Conservation (phyloP, 2,797 vertebrate genomes). For the Amblyopsis hoosieri region DNA sequence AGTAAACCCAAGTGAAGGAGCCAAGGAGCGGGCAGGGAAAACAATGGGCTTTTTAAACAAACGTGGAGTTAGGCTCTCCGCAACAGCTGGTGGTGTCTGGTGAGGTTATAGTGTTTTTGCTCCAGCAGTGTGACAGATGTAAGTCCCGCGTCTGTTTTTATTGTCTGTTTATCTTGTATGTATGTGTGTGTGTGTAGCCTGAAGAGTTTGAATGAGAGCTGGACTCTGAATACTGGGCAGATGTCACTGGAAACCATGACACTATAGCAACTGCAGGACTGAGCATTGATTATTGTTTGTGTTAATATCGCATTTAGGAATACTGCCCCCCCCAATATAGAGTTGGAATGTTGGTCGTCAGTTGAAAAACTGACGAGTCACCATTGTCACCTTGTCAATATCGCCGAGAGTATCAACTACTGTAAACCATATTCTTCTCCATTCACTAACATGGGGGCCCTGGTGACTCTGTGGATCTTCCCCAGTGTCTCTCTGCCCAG, state of each 20-base stretch:
- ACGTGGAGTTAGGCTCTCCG: slow-evolving; percentile 43
- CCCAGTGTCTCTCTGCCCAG: slow-evolving; percentile 40
- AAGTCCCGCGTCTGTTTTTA: slow-evolving; percentile 55
- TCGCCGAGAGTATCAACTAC: too few relatives aligned
- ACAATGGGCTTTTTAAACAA: slow-evolving; percentile 59
- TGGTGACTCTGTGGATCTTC: not conserved
- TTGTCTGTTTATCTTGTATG: slow-evolving; percentile 32
- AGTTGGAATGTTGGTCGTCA: too few relatives aligned
- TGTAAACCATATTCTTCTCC: too few relatives aligned
- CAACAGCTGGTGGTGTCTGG: slow-evolving; percentile 60
- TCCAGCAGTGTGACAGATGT: slow-evolving; percentile 75
- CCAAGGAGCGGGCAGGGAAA: slow-evolving; percentile 48
- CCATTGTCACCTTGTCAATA: too few relatives aligned
- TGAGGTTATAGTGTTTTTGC: slow-evolving; percentile 64
- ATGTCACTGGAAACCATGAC: slow-evolving; percentile 30
- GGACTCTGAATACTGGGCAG: slow-evolving; percentile 43
- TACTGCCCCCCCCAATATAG: slow-evolving; percentile 6
- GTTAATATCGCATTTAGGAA: too few relatives aligned
- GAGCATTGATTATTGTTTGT: too few relatives aligned
- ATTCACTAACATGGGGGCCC: too few relatives aligned
- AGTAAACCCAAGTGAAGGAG: slow-evolving; percentile 64
- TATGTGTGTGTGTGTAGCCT: not conserved
- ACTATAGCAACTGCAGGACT: slow-evolving; percentile 19
- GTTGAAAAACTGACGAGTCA: too few relatives aligned
- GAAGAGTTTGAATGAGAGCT: slow-evolving; percentile 13